Evolutionary conservation across 2,797 vertebrate genomes (phyloP), one percentile per base, ranked within the genome.

Genomic region (Crocidura indochinensis): DNA sequence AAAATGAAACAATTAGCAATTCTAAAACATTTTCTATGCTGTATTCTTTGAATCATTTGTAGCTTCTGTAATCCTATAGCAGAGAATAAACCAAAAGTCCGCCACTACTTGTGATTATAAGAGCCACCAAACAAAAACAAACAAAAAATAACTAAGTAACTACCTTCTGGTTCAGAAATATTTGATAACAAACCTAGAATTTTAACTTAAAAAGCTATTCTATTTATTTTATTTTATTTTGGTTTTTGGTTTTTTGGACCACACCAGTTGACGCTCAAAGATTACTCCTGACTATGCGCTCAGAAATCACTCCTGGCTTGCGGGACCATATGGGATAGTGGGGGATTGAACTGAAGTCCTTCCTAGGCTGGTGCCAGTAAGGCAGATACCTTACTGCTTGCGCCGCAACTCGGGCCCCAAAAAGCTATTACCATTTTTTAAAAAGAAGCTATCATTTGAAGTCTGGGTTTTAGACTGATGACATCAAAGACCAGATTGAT

Each of bases 191-290:
- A 78, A 90, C n/a, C 10, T 24, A 67, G 47, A 74, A 80, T 90
- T 87, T 87, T 75, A 88, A 94, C 78, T 87, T 88, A 89, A 22
- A 92, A 88, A 86, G 19, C 8, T 15, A 68, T 82, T 65, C 4
- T 14, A 62, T 73, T 87, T 38, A 38, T 38, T 38, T 38, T 38
- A 38, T 38, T 38, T 38, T 38, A 38, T 38, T 38, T 38, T 38
- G 38, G 38, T 38, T 38, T 38, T 38, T 38, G 38, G 38, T 38
- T 38, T 38, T 38, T 38, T 38, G 38, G 38, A 5, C 38, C 38
- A 38, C 38, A 38, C 38, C 38, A 38, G 38, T 2, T 38, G 38
- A 38, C 38, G 5, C 38, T 5, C 38, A 38, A 5, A 38, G 38
- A 38, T 38, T 38, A 38, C 38, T 38, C 38, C 38, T 38, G 38